These are phyloP conservation scores for Lanius ludovicianus DNA, from an alignment of 2,113 vertebrate species.

Conservation along the genomic window DNA sequence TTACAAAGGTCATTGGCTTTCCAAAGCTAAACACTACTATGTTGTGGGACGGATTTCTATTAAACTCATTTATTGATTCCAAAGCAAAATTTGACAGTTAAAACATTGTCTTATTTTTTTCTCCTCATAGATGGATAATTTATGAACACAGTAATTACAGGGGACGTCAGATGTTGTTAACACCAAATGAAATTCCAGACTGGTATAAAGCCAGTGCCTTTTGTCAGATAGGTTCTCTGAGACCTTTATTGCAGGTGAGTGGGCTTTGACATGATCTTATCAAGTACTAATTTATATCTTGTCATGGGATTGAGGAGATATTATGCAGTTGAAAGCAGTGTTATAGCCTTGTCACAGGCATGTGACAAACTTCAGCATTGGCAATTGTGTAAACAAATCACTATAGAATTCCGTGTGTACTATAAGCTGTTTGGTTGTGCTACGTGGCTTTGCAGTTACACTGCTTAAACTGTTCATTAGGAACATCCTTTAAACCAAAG, in stretches of 20 bases:
- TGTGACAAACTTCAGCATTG: neutral
- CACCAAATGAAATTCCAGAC: slow-evolving; percentile 78
- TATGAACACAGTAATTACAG: slow-evolving; percentile 88
- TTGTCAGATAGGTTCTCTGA: slow-evolving; percentile 86
- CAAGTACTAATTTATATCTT: neutral
- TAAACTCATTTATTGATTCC: neutral
- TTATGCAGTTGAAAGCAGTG: neutral
- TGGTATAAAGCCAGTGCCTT: slow-evolving; percentile 80
- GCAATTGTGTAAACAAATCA: neutral
- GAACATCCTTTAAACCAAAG: neutral
- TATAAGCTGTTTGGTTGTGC: neutral
- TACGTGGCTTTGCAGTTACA: neutral
- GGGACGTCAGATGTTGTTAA: slow-evolving; percentile 87
- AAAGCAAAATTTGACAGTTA: neutral
- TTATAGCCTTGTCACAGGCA: neutral
- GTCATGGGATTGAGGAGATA: neutral
- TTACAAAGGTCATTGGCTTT: neutral
- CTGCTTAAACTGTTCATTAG: neutral
- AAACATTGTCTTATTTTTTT: neutral
- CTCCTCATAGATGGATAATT: slow-evolving; percentile 83
- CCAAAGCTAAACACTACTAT: neutral
- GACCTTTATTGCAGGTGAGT: slow-evolving; percentile 88
- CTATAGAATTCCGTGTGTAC: neutral
- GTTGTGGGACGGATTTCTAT: neutral
- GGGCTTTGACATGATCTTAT: neutral